Conservation (phyloP, 2,888 invertebrate genomes). For the Unio pictorum region DNA sequence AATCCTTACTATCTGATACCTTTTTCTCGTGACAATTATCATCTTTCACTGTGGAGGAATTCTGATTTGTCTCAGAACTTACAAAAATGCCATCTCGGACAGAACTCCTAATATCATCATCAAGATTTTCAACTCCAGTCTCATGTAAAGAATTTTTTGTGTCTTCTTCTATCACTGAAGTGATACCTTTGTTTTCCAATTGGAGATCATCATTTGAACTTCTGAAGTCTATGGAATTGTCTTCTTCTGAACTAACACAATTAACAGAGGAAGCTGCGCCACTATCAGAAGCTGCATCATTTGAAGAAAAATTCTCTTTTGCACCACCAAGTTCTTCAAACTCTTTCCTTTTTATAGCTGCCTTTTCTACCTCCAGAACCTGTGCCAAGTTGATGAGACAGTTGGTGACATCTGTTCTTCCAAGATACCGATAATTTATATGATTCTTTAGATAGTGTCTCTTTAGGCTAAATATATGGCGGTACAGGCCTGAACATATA, state of each 20-base stretch:
- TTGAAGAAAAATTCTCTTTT: too few species aligned
- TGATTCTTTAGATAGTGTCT: slow-evolving; percentile 74
- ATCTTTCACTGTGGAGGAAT: not conserved
- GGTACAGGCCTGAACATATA: slow-evolving; percentile 73
- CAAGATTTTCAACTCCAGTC: too few species aligned
- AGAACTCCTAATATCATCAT: too few species aligned
- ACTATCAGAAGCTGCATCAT: not conserved
- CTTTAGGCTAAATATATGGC: slow-evolving; percentile 74
- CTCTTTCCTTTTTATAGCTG: slow-evolving; percentile 1
- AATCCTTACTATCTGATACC: slow-evolving; percentile 2
- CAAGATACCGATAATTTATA: slow-evolving; percentile 72
- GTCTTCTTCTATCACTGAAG: not conserved
- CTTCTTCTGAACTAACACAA: too few species aligned
- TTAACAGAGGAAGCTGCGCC: not conserved
- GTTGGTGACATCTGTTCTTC: slow-evolving; percentile 71
- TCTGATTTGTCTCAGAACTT: too few species aligned
- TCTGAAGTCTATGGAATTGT: too few species aligned
- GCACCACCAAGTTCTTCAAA: not conserved
- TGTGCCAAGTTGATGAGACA: slow-evolving; percentile 68
- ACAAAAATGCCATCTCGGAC: not conserved
- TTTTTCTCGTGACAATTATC: slow-evolving; percentile 5
- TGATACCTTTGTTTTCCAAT: not conserved
- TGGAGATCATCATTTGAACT: too few species aligned
- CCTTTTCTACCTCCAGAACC: slow-evolving; percentile 15
- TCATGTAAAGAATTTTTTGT: not conserved